These are phyloP conservation scores for Entomobrya proxima DNA, from an alignment of 2,888 invertebrate genomes.

Conservation along the genomic window DNA sequence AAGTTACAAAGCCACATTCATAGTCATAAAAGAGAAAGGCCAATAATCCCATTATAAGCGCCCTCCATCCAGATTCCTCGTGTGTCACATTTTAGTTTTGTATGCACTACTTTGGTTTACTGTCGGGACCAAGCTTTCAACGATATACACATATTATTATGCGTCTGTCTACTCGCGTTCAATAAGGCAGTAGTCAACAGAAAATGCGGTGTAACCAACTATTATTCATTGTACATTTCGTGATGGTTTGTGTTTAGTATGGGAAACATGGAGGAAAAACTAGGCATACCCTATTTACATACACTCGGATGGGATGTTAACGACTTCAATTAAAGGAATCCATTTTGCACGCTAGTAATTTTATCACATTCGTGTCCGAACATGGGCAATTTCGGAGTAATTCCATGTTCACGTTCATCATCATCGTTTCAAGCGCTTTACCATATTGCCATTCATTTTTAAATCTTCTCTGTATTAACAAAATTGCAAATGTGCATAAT, in stretches of 20 bases:
- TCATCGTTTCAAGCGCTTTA: too few relatives aligned
- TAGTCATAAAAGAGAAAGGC: constrained; percentile 58
- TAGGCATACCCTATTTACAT: too few relatives aligned
- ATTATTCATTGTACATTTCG: too few relatives aligned
- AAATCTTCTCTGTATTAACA: too few relatives aligned
- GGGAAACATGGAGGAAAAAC: too few relatives aligned
- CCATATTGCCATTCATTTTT: too few relatives aligned
- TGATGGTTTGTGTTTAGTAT: too few relatives aligned
- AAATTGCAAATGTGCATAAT: too few relatives aligned
- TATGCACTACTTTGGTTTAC: neutral
- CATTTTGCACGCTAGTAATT: neutral
- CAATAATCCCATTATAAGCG: constrained; percentile 65
- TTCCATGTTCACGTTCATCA: too few relatives aligned
- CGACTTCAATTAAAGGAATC: neutral
- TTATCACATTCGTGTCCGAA: too few relatives aligned
- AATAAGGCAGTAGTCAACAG: neutral
- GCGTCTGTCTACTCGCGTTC: neutral
- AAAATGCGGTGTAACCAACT: neutral
- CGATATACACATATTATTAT: neutral
- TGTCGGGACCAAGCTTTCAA: neutral
- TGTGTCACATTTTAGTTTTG: constrained; percentile 59
- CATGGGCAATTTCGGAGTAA: too few relatives aligned
- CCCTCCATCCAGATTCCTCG: constrained; percentile 46
- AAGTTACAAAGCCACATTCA: constrained; percentile 29
- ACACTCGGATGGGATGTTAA: too few relatives aligned